phyloP scores from a whole-genome alignment of 2,888 invertebrate species.

The Platynereis dumerilii region DNA sequence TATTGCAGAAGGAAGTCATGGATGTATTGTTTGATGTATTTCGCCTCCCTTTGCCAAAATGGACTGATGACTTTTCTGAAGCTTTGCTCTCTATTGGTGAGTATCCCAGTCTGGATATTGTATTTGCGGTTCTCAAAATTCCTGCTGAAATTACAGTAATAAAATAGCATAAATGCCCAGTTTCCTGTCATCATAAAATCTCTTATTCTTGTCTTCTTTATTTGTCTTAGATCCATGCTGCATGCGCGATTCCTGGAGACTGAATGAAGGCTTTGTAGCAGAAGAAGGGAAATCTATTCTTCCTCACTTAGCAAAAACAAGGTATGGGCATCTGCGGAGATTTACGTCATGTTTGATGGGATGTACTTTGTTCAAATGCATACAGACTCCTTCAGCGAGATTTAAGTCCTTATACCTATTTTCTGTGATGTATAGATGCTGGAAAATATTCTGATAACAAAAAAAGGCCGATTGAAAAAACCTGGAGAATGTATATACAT shows the following conservation, averaged over 20 bases:
- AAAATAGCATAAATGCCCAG: too few species aligned
- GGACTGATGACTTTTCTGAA: conserved; percentile 90
- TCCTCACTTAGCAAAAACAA: conserved; percentile 79
- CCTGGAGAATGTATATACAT: too few species aligned
- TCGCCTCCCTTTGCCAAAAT: conserved; percentile 83
- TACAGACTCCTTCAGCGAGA: too few species aligned
- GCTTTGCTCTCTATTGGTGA: conserved; percentile 79
- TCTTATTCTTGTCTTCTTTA: too few species aligned
- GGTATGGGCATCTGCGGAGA: neutral
- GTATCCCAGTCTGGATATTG: too few species aligned
- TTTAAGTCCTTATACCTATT: too few species aligned
- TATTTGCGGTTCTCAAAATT: too few species aligned
- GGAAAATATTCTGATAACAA: too few species aligned
- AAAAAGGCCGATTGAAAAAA: too few species aligned
- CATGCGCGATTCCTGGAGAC: conserved; percentile 80
- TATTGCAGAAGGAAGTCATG: conserved; percentile 82
- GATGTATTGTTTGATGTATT: conserved; percentile 91
- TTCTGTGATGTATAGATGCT: too few species aligned
- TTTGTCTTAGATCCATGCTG: conserved; percentile 74
- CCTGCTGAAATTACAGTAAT: too few species aligned
- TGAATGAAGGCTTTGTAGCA: conserved; percentile 93
- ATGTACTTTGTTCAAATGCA: neutral
- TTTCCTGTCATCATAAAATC: too few species aligned
- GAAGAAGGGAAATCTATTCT: conserved; percentile 86
- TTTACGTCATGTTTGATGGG: neutral